Evolutionary conservation across 2,797 vertebrate species (phyloP).

Genomic region (Myotis myotis): DNA sequence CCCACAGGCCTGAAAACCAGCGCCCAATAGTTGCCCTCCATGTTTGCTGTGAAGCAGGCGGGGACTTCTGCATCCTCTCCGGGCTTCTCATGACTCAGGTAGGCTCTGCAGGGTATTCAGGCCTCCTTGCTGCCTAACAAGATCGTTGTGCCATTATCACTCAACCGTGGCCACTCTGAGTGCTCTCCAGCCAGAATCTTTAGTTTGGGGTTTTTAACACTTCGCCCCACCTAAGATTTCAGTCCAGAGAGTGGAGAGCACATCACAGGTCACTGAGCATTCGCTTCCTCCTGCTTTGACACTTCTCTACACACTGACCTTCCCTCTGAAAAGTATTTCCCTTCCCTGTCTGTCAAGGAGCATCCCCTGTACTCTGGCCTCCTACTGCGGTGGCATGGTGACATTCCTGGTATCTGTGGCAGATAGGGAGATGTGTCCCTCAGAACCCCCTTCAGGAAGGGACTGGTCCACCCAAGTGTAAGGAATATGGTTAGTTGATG

Average conservation of each 20-base stretch:
- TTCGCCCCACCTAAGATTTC: not conserved
- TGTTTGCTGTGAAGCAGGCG: not conserved
- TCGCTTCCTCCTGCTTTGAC: not conserved
- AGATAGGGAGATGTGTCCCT: not conserved
- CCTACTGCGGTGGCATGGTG: not conserved
- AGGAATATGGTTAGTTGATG: not conserved
- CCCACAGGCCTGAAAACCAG: not conserved
- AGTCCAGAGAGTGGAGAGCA: not conserved
- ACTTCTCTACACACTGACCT: not conserved
- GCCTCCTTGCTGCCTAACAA: not conserved
- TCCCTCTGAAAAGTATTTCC: not conserved
- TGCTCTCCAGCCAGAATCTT: not conserved
- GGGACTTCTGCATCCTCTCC: not conserved
- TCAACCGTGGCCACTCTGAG: not conserved
- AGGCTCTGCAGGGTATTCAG: not conserved
- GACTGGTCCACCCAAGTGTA: no score
- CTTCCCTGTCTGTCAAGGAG: not conserved
- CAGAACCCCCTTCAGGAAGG: not conserved
- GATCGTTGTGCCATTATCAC: not conserved
- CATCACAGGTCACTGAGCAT: not conserved
- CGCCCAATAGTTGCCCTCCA: not conserved
- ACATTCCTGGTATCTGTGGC: not conserved
- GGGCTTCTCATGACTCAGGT: not conserved
- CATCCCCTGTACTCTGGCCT: not conserved
- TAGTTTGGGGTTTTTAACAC: slow-evolving; percentile 4